phyloP scores from a whole-genome alignment of 2,888 invertebrate genomes.

The Tuberolachnus salignus region DNA sequence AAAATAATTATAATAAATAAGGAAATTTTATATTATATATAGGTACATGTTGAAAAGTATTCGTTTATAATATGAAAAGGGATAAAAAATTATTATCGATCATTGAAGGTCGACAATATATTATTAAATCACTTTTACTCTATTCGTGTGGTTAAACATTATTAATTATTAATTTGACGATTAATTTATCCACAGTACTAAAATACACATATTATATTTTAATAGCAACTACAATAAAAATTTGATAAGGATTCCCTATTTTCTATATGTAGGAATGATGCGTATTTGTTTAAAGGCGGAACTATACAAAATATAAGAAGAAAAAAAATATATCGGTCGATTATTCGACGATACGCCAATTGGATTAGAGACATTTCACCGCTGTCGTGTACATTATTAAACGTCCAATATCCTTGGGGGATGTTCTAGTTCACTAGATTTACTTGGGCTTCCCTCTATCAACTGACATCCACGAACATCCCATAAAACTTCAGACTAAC shows the following conservation, averaged over 20 bases:
- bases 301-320: not conserved
- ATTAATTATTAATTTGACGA: no score
- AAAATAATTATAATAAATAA: no score
- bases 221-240: not conserved
- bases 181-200: no score
- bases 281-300: not conserved
- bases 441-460: constrained; percentile 1
- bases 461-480: not conserved
- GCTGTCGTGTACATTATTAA: constrained; percentile 17
- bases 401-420: constrained; percentile 16
- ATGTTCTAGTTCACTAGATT: constrained; percentile 6
- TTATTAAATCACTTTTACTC: no score
- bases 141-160: no score
- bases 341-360: constrained; percentile 16
- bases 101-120: no score
- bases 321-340: not conserved
- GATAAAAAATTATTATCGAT: no score
- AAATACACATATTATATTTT: no score
- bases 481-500: not conserved
- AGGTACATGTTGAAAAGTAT: no score
- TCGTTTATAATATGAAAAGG: no score
- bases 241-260: not conserved
- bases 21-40: no score
- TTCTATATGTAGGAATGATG: not conserved
- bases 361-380: constrained; percentile 12